phyloP scores from a whole-genome alignment of 2,113 vertebrate species.

The Thomomys bottae region DNA sequence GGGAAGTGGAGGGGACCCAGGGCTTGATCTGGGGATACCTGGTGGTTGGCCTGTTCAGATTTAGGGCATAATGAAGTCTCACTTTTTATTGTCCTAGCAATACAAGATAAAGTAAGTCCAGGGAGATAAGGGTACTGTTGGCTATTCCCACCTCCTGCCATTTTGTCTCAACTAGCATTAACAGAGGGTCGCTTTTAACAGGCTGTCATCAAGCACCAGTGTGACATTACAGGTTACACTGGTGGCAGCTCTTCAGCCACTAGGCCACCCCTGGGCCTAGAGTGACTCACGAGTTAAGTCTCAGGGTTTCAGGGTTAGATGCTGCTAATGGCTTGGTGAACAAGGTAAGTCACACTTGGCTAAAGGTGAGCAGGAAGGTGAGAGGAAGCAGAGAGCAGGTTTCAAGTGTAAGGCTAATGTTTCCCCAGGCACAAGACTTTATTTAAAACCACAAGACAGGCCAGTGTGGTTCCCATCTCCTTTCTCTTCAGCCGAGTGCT shows the following conservation, averaged over 20 bases:
- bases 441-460: neutral
- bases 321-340: neutral
- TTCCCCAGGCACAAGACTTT: neutral
- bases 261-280: neutral
- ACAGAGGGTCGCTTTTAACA: neutral
- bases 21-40: neutral
- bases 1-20: conserved; percentile 23
- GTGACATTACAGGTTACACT: neutral
- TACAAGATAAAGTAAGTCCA: neutral
- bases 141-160: neutral
- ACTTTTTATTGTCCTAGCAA: neutral
- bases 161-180: neutral
- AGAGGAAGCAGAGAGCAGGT: neutral
- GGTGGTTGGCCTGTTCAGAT: neutral
- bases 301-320: neutral
- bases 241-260: neutral
- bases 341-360: neutral
- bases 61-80: neutral
- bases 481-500: neutral
- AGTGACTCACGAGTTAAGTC: conserved; percentile 34
- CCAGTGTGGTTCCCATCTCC: rapidly evolving
- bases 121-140: neutral
- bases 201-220: neutral
- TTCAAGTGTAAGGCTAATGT: neutral
- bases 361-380: neutral